Percentiles rank a stretch among this genome's conserved stretches.
Evolutionary conservation across 1,140 invertebrate genomes (phyloP).

Genomic region (Eulimnadia texana): DNA sequence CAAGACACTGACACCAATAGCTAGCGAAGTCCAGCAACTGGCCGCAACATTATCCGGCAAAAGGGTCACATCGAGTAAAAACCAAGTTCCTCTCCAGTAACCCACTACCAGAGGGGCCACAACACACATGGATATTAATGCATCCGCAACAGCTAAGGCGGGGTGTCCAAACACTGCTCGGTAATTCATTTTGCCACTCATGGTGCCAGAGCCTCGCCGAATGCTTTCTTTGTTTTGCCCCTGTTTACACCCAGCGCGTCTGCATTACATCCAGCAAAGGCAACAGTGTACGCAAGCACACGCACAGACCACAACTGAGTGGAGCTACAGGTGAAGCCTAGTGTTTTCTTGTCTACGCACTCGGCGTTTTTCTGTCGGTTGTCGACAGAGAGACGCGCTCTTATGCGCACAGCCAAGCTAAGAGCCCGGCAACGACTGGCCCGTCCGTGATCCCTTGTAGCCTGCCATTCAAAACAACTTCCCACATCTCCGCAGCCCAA

Average conservation of each 20-base stretch:
- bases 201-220: no score
- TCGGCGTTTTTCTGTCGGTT: no score
- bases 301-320: background rate
- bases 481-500: no score
- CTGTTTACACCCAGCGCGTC: background rate
- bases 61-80: constrained; percentile 54
- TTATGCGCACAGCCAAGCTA: no score
- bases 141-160: constrained; percentile 45
- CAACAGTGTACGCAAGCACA: background rate
- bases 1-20: constrained; percentile 49
- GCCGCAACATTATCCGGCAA: constrained; percentile 39
- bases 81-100: constrained; percentile 75
- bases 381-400: no score
- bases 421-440: no score
- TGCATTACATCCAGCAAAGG: background rate
- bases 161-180: background rate
- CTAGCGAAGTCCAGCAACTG: constrained; percentile 46
- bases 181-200: no score
- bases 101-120: constrained; percentile 62
- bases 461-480: no score
- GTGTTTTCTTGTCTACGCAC: background rate
- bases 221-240: background rate
- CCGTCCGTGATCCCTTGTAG: no score
- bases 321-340: background rate
- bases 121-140: constrained; percentile 49